Conservation (phyloP, 2,113 vertebrate genomes). For the Podiceps cristatus region DNA sequence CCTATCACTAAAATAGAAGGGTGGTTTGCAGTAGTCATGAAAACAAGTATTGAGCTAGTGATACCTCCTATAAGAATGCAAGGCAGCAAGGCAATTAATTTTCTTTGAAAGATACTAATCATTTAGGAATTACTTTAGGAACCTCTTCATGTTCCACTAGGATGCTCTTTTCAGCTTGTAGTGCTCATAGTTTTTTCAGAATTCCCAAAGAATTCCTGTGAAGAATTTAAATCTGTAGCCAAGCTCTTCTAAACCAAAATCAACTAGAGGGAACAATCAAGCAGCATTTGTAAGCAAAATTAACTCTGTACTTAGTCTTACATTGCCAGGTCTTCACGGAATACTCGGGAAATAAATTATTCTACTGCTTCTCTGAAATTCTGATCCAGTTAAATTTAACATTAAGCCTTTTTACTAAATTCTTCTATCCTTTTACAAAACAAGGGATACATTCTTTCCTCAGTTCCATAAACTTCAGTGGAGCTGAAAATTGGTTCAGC, state of each 20-base stretch:
- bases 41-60: not conserved
- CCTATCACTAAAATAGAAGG: not conserved
- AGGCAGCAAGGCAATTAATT: not conserved
- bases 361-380: not conserved
- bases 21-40: not conserved
- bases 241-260: not conserved
- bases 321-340: not conserved
- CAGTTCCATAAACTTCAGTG: slow-evolving; percentile 3
- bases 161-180: not conserved
- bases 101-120: not conserved
- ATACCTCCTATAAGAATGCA: not conserved
- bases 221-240: not conserved
- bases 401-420: not conserved
- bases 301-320: not conserved
- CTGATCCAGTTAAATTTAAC: not conserved
- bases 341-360: not conserved
- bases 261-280: not conserved
- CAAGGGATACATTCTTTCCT: slow-evolving; percentile 3
- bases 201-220: not conserved
- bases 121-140: not conserved
- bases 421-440: slow-evolving; percentile 1
- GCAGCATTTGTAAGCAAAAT: not conserved
- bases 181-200: not conserved
- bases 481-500: slow-evolving; percentile 47
- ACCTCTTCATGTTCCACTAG: not conserved